Base-by-base conservation (phyloP, 2,113 vertebrate species). In the Hippocampus guttulatus region DNA sequence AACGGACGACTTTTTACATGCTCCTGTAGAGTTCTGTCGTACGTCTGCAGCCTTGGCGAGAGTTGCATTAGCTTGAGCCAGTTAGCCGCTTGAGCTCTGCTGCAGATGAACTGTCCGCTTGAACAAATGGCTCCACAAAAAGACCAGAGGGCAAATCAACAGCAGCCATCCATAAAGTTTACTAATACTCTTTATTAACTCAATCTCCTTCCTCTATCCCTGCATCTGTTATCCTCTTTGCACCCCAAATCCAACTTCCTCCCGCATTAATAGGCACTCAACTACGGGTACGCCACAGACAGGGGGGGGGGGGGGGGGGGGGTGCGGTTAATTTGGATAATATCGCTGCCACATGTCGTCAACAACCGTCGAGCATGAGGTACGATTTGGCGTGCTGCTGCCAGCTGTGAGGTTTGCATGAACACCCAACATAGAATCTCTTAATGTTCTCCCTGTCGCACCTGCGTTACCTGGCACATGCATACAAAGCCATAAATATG, bases 271-370 rank as follows among this genome's bases (percentile, higher is more conserved):
- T 90, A 87, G 84, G 84, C 47, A 49, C 47, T 11, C 47, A 51
- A 51, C 16, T 7, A 51, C 16, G 47, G 16, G 47, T 8, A 51
- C 18, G 47, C 47, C 0, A 18, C 15, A 6, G 16, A 49, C 15
- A 11, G 45, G n/a, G n/a, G n/a, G n/a, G n/a, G 82, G 87, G 87
- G 75, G 75, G 83, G 86, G n/a, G 82, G 87, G 87, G 75, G 75
- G 83, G 86, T 86, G 83, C 86, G 87, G 85, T 89, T 91, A 85
- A 91, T 92, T 92, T 91, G 91, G 88, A 89, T 89, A 87, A 88
- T 89, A 90, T 89, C 84, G 78, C 78, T 81, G 89, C 89, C 92
- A 91, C 90, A 91, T 91, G 90, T 90, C 86, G 71, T 89, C 88
- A 86, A 88, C 89, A 88, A 86, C 86, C 79, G 74, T 81, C 79